Conservation (phyloP, 2,888 invertebrate genomes). For the Exocentrus adspersus region DNA sequence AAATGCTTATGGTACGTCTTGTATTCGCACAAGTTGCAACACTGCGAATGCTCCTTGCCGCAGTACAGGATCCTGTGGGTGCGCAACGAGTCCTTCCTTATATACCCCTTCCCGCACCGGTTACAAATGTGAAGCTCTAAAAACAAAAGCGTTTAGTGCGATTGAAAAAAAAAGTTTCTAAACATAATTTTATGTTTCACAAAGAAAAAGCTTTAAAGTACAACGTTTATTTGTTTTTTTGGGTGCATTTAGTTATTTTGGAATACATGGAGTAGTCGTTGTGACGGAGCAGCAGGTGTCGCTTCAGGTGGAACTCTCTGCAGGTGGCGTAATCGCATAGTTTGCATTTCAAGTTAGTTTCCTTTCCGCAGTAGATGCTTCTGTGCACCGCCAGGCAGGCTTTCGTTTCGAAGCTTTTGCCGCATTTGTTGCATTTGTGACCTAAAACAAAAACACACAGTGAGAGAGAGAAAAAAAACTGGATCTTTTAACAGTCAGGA, state of each 20-base stretch:
- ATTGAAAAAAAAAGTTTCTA: no score
- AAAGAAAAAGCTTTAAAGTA: no score
- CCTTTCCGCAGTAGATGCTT: constrained; percentile 26
- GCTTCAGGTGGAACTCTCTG: constrained; percentile 22
- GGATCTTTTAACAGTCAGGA: no score
- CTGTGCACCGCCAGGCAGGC: constrained; percentile 19
- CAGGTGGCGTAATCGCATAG: constrained; percentile 18
- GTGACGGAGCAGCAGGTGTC: constrained; percentile 23
- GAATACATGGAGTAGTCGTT: background rate
- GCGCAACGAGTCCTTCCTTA: constrained; percentile 16
- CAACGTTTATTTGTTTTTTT: no score
- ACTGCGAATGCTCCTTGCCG: constrained; percentile 18
- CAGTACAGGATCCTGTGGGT: constrained; percentile 23
- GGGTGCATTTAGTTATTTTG: no score
- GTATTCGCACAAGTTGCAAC: constrained; percentile 16
- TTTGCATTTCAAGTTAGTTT: constrained; percentile 11
- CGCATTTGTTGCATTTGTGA: background rate
- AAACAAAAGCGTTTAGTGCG: background rate
- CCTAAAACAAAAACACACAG: background rate
- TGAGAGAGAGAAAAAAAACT: no score
- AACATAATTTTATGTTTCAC: no score
- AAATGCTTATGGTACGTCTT: constrained; percentile 25
- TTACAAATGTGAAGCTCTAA: constrained; percentile 3
- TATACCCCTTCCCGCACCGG: constrained; percentile 18
- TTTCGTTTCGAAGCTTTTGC: constrained; percentile 21